Conservation (phyloP, 2,888 invertebrate genomes). For the Drosophila fulvimacula region DNA sequence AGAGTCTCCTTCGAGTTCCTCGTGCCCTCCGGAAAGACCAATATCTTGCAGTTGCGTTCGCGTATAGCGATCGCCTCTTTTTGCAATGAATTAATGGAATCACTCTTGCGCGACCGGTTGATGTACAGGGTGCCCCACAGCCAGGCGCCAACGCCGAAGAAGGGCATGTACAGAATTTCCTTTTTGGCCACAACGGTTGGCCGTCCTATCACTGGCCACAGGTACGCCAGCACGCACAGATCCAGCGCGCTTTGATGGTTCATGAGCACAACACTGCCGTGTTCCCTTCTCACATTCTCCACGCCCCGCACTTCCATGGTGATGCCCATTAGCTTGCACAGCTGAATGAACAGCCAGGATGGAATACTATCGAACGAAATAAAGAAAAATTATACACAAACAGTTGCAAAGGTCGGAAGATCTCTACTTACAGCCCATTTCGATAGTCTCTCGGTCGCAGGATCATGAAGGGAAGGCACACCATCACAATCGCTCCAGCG, state of each 20-base stretch:
- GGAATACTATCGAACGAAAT: conserved; percentile 87
- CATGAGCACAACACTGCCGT: conserved; percentile 92
- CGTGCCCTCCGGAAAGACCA: conserved; percentile 97
- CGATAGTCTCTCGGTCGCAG: conserved; percentile 89
- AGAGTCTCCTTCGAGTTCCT: conserved; percentile 91
- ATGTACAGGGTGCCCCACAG: conserved; percentile 96
- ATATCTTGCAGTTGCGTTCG: conserved; percentile 89
- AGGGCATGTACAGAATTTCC: conserved; percentile 92
- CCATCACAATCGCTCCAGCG: conserved; percentile 87
- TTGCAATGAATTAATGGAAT: conserved; percentile 90
- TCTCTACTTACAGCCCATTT: conserved; percentile 90
- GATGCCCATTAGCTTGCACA: conserved; percentile 87
- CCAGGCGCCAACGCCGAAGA: conserved; percentile 94
- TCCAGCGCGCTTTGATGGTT: conserved; percentile 96
- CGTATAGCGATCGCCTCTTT: conserved; percentile 89
- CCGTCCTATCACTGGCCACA: conserved; percentile 90
- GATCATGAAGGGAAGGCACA: conserved; percentile 91
- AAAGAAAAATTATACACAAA: background rate
- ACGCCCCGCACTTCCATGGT: conserved; percentile 90
- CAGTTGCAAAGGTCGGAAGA: no score
- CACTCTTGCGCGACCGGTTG: conserved; percentile 89
- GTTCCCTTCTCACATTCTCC: conserved; percentile 90
- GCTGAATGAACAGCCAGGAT: conserved; percentile 87
- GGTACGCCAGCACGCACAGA: conserved; percentile 86
- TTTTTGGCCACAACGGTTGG: conserved; percentile 94